Evolutionary conservation across 2,888 invertebrate species (phyloP).

Genomic region (Mythimna albipuncta): DNA sequence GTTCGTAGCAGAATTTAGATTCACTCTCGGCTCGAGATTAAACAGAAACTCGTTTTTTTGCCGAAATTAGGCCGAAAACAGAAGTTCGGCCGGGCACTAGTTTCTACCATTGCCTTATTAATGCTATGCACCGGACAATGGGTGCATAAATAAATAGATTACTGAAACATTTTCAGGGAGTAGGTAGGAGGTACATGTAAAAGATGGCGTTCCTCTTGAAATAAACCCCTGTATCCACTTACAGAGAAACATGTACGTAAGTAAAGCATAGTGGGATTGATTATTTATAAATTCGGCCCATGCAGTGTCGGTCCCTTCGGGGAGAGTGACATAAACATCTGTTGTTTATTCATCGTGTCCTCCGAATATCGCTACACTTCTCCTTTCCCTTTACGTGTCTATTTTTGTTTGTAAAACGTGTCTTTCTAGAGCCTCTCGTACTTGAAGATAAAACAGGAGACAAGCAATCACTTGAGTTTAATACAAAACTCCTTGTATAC

Average conservation of each 20-base stretch:
- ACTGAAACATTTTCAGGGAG: slow-evolving; percentile 8
- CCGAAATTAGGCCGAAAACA: no score
- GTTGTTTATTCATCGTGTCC: slow-evolving; percentile 84
- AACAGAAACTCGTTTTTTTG: no score
- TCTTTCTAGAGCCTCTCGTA: slow-evolving; percentile 40
- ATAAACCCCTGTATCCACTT: slow-evolving; percentile 51
- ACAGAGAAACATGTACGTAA: slow-evolving; percentile 46
- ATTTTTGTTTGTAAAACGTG: slow-evolving; percentile 64
- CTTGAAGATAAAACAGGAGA: slow-evolving; percentile 45
- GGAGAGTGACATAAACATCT: slow-evolving; percentile 78
- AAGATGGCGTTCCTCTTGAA: slow-evolving; percentile 49
- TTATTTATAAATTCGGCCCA: slow-evolving; percentile 79
- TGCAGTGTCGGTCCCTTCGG: slow-evolving; percentile 65
- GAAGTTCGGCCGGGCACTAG: no score
- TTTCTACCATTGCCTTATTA: slow-evolving; percentile 9
- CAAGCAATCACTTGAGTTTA: slow-evolving; percentile 59
- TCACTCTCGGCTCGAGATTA: no score
- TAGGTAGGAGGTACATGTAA: not conserved
- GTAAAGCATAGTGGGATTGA: slow-evolving; percentile 68
- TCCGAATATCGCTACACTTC: slow-evolving; percentile 73
- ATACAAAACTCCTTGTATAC: slow-evolving; percentile 27
- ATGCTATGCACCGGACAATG: slow-evolving; percentile 14
- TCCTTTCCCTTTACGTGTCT: slow-evolving; percentile 68
- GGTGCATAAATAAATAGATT: slow-evolving; percentile 2
- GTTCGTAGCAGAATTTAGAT: no score